Evolutionary conservation across 2,888 invertebrate species (phyloP), one percentile per base, ranked within the genome.

Genomic region (Gasteruption jaculator): DNA sequence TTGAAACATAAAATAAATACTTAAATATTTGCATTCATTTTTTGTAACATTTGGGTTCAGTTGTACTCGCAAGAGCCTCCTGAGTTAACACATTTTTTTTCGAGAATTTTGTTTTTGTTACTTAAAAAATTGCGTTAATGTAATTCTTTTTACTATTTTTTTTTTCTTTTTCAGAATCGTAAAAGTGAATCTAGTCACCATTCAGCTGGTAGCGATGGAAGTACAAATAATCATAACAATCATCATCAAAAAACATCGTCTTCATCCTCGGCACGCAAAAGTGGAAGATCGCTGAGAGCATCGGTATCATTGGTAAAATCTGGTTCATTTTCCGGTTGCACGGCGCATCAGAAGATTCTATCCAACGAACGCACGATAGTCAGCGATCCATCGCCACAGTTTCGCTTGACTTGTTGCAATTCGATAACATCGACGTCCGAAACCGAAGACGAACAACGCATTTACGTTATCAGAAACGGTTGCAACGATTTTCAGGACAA

Each of bases 261-360:
- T n/a, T n/a, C n/a, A n/a, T 50, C 29, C 38, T 32, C 36, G 12
- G 43, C 24, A 33, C 53, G 52, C 4, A 29, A 12, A 12, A 6
- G 5, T 3, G 14, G 14, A 4, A 30, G 18, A 30, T 15, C 47
- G n/a, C 42, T 54, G 29, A 58, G 63, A 3, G 48, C 51, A 22
- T 56, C 49, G 49, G 55, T 54, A 40, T 46, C 53, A 40, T 66
- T 86, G 35, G 80, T 85, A 12, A 87, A 88, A 71, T 85, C 85
- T 0, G 81, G 83, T 27, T 85, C 86, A 5, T 85, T 85, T 71
- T 83, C 85, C 38, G 83, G 84, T 11, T 76, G 76, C 76, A 52
- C 79, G 74, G 53, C 73, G 72, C 46, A 80, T 78, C 45, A 70
- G 42, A 61, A 65, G 33, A n/a, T n/a, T n/a, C 48, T 60, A 15